These are phyloP conservation scores for Drosophila bunnanda DNA, from an alignment of 2,888 invertebrate species.

Conservation along the genomic window DNA sequence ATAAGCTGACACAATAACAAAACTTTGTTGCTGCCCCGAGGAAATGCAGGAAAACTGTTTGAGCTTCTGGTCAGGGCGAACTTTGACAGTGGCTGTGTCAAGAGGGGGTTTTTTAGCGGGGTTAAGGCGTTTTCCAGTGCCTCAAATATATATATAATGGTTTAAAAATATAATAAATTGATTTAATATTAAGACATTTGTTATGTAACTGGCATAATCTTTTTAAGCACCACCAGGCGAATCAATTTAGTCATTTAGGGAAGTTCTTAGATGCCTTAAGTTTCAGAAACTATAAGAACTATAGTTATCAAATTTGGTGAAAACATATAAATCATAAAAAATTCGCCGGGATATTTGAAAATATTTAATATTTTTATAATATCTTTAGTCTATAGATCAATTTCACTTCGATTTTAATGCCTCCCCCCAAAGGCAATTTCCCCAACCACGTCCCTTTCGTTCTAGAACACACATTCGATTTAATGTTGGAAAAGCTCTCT, in stretches of 20 bases:
- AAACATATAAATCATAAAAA: too few relatives aligned
- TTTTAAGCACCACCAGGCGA: background rate
- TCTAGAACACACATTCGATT: slow-evolving; percentile 32
- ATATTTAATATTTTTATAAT: background rate
- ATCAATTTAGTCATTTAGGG: background rate
- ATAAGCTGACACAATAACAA: slow-evolving; percentile 34
- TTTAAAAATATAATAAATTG: too few relatives aligned
- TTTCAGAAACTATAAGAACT: too few relatives aligned
- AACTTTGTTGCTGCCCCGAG: slow-evolving; percentile 15
- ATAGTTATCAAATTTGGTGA: too few relatives aligned
- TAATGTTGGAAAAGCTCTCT: slow-evolving; percentile 32
- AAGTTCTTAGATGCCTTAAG: background rate
- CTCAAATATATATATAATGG: too few relatives aligned
- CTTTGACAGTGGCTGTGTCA: background rate
- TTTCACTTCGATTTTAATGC: background rate
- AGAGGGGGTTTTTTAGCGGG: background rate
- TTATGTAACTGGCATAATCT: too few relatives aligned
- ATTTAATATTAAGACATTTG: too few relatives aligned
- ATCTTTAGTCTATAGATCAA: background rate
- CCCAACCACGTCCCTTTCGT: background rate
- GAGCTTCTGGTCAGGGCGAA: slow-evolving; percentile 6
- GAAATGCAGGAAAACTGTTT: slow-evolving; percentile 19
- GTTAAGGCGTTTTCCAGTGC: too few relatives aligned
- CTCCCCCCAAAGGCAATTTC: background rate
- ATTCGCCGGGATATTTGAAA: background rate